Conservation (phyloP, 2,113 vertebrate species). For the Strix aluco region DNA sequence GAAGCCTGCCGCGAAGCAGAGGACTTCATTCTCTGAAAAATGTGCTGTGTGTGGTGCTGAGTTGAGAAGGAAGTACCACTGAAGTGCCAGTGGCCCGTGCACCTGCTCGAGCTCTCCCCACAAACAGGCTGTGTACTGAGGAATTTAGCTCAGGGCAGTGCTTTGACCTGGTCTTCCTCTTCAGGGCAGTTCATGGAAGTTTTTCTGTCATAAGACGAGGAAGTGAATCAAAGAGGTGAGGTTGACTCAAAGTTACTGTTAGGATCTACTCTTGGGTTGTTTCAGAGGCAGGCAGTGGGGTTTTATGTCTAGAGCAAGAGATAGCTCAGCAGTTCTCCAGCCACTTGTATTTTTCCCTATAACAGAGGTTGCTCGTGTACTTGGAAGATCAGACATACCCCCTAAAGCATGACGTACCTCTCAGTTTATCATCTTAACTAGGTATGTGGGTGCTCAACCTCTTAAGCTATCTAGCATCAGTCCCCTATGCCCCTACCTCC, state of each 20-base stretch:
- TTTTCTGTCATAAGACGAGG: neutral
- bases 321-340: neutral
- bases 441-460: neutral
- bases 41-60: fast-evolving
- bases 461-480: neutral
- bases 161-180: neutral
- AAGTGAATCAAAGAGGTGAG: neutral
- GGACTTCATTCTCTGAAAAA: neutral
- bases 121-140: fast-evolving
- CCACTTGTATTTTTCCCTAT: too few relatives aligned
- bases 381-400: neutral
- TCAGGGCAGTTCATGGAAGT: too few relatives aligned
- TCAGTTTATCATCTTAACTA: neutral
- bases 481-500: neutral
- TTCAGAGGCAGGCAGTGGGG: neutral
- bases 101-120: fast-evolving
- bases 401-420: neutral
- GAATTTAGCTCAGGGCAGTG: fast-evolving
- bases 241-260: neutral
- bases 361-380: neutral
- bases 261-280: neutral
- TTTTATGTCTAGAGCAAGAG: neutral
- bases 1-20: fast-evolving
- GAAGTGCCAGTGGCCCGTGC: fast-evolving
- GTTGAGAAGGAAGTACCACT: fast-evolving